A percentile compares a stretch with the other conserved stretches of the same genome.
Evolutionary conservation across 2,888 invertebrate genomes (phyloP).

Genomic region (Conchocele bisecta): DNA sequence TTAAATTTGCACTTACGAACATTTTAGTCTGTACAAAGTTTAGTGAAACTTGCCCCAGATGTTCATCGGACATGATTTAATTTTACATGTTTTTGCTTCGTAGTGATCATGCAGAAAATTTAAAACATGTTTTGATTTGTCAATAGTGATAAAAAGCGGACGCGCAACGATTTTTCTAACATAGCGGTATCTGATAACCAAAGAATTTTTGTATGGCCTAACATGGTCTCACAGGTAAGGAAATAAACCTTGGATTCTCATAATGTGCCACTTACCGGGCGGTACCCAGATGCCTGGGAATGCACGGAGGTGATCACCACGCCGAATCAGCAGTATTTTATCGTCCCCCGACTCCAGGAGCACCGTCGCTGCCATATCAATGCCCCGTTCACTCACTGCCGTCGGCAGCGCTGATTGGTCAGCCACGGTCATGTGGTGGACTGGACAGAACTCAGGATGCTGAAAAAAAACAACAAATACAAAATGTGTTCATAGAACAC

Average conservation of each 20-base stretch:
- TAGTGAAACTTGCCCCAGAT: too few species aligned
- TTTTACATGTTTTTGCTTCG: too few species aligned
- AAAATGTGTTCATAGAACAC: too few species aligned
- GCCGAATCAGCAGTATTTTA: constrained; percentile 81
- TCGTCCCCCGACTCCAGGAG: constrained; percentile 81
- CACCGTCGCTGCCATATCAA: constrained; percentile 80
- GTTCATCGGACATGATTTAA: too few species aligned
- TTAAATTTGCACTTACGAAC: too few species aligned
- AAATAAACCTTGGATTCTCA: not conserved
- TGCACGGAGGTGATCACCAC: constrained; percentile 81
- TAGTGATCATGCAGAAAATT: too few species aligned
- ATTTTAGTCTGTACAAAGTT: too few species aligned
- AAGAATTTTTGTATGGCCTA: not conserved
- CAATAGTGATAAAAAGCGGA: not conserved
- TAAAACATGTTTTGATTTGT: too few species aligned
- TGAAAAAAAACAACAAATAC: too few species aligned
- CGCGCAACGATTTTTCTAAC: too few species aligned
- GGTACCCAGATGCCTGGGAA: constrained; percentile 84
- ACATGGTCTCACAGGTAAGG: not conserved
- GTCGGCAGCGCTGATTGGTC: constrained; percentile 47
- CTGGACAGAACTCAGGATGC: constrained; percentile 77
- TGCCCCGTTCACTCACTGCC: constrained; percentile 63
- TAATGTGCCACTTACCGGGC: too few species aligned
- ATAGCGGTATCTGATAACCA: too few species aligned
- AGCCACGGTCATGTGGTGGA: constrained; percentile 57